Base-by-base conservation (phyloP, 2,113 vertebrate genomes). In the Recurvirostra avosetta region DNA sequence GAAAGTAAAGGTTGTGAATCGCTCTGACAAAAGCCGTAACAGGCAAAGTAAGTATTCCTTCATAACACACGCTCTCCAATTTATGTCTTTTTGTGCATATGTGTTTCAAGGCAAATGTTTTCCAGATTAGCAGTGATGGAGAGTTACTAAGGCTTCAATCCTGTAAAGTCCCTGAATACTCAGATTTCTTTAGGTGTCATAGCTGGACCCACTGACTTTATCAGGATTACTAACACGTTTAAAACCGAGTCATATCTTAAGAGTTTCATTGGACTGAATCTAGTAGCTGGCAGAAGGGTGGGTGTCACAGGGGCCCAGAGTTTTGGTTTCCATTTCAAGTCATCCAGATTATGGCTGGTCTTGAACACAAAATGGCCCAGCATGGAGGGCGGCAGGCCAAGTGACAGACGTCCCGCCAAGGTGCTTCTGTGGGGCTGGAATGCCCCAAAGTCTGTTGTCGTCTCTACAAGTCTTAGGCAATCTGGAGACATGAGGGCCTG, bases 321-420 rank as follows among this genome's bases (percentile, higher is more conserved):
- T 66, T 95, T n/a, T 71, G 9, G 8, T 43, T 94, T 89, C 49
- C 32, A 30, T 23, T 40, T 81, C 65, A 61, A 20, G 30, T 66
- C 17, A 59, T 56, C 32, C 65, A 52, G 40, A 41, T 0, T 56
- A 6, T 47, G 56, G 56, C 72, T 91, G 34, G 20, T 91, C 26
- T 52, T 58, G 58, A 50, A 43, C 19, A 8, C 15, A 14, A 38
- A 79, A 40, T 0, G 0, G 9, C 16, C 11, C 36, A 43, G 19
- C 1, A 2, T 1, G 20, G 18, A 66, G 30, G n/a, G 52, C 1
- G 2, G 19, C 25, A 59, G 47, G 29, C 56, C 43, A 56, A 77
- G 43, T 0, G 2, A 52, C 38, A 84, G 45, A 41, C 5, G 5
- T 26, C 36, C 38, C 38, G n/a, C 23, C 0, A 1, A 80, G n/a